A percentile compares a stretch with the other conserved stretches of the same genome.
phyloP scores from a whole-genome alignment of 92 coral and sea anemone species.

The Porites evermanni region DNA sequence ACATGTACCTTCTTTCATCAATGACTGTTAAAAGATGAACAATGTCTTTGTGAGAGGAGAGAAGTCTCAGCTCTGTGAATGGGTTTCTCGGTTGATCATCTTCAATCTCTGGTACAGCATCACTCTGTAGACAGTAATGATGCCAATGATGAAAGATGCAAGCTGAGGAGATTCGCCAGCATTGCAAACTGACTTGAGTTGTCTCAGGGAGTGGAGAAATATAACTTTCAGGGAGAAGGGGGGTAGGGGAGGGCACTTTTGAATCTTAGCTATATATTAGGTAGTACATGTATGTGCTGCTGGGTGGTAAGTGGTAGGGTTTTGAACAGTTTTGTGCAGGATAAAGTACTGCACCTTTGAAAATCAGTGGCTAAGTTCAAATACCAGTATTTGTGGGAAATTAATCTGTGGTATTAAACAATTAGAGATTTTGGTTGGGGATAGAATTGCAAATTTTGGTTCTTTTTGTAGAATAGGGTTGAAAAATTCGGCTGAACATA shows the following conservation, averaged over 20 bases:
- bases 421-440: too few species aligned
- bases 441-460: too few species aligned
- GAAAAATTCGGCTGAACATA: not conserved
- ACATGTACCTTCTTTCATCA: conserved; percentile 81
- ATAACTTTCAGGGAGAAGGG: too few species aligned
- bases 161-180: not conserved
- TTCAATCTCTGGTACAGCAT: conserved; percentile 36
- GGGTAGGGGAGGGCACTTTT: too few species aligned
- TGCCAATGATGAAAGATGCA: not conserved
- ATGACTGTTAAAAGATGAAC: conserved; percentile 84
- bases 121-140: conserved; percentile 16
- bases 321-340: too few species aligned
- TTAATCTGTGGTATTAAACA: too few species aligned
- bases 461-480: not conserved
- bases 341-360: too few species aligned
- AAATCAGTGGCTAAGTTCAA: too few species aligned
- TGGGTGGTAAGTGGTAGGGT: too few species aligned
- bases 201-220: too few species aligned
- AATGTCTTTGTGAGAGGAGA: conserved; percentile 85
- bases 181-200: not conserved
- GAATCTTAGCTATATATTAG: not conserved
- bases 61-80: conserved; percentile 83
- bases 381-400: too few species aligned
- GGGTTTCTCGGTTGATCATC: conserved; percentile 84
- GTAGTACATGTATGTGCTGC: too few species aligned